phyloP scores from a whole-genome alignment of 1,140 invertebrate species.

The Druon quercuslanigerum region DNA sequence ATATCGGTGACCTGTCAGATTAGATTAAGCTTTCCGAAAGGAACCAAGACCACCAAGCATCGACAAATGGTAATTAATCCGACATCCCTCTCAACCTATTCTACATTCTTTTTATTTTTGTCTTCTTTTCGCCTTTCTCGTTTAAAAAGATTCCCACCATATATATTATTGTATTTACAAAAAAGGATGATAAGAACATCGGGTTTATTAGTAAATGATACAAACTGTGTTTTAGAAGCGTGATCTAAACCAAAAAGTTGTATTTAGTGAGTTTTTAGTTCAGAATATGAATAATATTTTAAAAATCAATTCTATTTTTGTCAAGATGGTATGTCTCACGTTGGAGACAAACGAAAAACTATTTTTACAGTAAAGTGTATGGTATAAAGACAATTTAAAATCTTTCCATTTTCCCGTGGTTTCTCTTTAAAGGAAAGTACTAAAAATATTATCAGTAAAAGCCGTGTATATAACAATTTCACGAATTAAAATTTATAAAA shows the following conservation, averaged over 20 bases:
- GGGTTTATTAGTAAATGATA: no score
- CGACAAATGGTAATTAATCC: constrained; percentile 55
- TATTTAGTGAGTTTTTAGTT: no score
- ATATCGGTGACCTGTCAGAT: constrained; percentile 66
- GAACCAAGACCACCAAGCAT: constrained; percentile 58
- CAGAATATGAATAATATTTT: no score
- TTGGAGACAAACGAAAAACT: no score
- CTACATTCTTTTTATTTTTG: not conserved
- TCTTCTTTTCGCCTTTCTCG: not conserved
- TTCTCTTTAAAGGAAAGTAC: not conserved
- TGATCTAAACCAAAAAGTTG: no score
- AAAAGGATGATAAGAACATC: not conserved
- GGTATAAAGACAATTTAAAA: no score
- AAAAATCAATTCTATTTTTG: no score
- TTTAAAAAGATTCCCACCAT: not conserved
- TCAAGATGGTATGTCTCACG: no score
- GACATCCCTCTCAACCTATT: constrained; percentile 26
- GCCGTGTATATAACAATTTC: not conserved
- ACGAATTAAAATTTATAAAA: not conserved
- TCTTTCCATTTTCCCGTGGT: not conserved
- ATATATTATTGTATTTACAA: not conserved
- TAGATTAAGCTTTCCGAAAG: constrained; percentile 57
- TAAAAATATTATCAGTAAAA: not conserved
- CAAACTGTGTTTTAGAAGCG: no score
- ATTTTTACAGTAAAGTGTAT: no score